These are phyloP conservation scores for Etheostoma cragini DNA, from an alignment of 2,113 vertebrate species.

Conservation along the genomic window DNA sequence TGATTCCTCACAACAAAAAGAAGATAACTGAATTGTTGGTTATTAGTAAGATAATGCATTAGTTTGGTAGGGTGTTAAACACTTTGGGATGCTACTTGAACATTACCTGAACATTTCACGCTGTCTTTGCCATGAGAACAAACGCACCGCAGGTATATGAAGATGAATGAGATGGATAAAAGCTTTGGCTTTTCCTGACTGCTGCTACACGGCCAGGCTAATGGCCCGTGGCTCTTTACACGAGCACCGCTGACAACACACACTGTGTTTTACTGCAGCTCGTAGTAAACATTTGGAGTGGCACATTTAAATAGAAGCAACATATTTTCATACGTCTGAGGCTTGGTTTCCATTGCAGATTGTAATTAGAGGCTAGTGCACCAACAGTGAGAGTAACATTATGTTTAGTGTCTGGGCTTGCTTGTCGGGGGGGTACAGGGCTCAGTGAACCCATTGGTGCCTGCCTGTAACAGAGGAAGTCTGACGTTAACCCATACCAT, in stretches of 20 bases:
- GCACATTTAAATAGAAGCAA: slow-evolving; percentile 11
- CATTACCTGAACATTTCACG: not conserved
- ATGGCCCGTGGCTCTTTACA: slow-evolving; percentile 43
- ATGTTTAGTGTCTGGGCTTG: not conserved
- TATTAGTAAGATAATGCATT: not conserved
- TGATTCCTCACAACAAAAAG: too few species aligned
- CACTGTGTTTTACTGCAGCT: slow-evolving; percentile 13
- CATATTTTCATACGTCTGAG: not conserved
- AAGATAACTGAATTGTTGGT: not conserved
- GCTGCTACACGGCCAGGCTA: slow-evolving; percentile 42
- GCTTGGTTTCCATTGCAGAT: slow-evolving; percentile 8
- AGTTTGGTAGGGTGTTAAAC: not conserved
- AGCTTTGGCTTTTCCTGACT: slow-evolving; percentile 25
- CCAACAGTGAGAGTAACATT: not conserved
- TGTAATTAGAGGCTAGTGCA: not conserved
- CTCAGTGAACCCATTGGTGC: too few species aligned
- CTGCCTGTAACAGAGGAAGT: too few species aligned
- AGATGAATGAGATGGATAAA: slow-evolving; percentile 43
- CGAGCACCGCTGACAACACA: slow-evolving; percentile 21
- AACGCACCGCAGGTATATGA: not conserved
- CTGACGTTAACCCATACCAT: too few species aligned
- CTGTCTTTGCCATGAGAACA: not conserved
- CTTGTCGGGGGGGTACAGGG: not conserved
- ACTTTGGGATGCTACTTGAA: not conserved
- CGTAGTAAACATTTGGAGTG: not conserved